Evolutionary conservation across 2,113 vertebrate genomes (phyloP), one percentile per base, ranked within the genome.

Genomic region (Oryzias woworae): DNA sequence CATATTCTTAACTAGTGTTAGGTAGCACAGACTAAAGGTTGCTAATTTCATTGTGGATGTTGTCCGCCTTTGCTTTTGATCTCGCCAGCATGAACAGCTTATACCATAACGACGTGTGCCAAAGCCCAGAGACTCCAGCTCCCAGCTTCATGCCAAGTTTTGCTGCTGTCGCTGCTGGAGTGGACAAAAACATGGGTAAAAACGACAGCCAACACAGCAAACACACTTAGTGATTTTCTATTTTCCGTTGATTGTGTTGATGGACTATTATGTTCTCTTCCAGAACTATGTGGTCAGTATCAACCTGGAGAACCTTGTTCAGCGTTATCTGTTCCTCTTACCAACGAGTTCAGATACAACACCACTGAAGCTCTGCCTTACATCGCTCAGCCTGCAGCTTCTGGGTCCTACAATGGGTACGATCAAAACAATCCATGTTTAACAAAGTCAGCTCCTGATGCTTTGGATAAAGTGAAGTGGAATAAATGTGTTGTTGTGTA

Each of bases 331-430:
- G 78, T 94, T 65, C 96, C 96, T 5, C 66, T 96, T 79, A 92
- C 94, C 44, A 96, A 93, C 63, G 90, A 94, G 76, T 92, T 98
- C 74, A 93, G 91, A 84, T 98, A 97, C 80, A 91, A 93, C 71
- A 84, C 95, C 76, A 88, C 94, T n/a, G 95, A 89, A 71, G 84
- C 92, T 2, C 65, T 92, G 60, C 86, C 94, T 0, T 92, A 92
- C 31, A 68, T 93, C 84, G 85, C 93, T 66, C 95, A 93, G 67
- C 92, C 92, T 62, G 69, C 93, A 0, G 67, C 90, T 42, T 61
- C 90, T 1, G 75, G 63, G 4, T 51, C 93, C 2, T 96, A 93
- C 71, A 93, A 91, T 28, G 93, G 95, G 97, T 94, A 93, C 4
- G 84, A 20, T 13, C 6, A 7, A 48, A 18, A 18, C 20, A 18